Evolutionary conservation across 2,797 vertebrate species (phyloP), one percentile per base, ranked within the genome.

Genomic region (Clarias platycephalus): DNA sequence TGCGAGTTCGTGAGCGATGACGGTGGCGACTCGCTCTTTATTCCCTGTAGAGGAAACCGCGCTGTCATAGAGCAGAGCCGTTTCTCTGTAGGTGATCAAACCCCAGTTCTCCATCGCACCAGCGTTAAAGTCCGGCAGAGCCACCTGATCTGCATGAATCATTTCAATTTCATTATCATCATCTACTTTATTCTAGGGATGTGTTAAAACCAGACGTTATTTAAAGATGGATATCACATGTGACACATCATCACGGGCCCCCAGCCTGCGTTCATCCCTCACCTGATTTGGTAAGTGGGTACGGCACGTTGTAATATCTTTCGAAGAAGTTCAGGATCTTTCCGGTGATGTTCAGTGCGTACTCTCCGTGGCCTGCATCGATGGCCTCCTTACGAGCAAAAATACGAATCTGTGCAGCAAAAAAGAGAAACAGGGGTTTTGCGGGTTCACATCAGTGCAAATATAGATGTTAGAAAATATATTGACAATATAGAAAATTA

Each of bases 241-340:
- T 37, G 22, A n/a, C n/a, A n/a, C n/a, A n/a, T 64, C 63, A 28
- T 28, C 63, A 64, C 22, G 1, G 34, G 4, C 44, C 2, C 37
- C 1, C 18, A 68, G 26, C 13, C 16, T 34, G 53, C 4, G 22
- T 8, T 13, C 4, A 66, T 22, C 37, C 53, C 94, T 93, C 90
- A 99, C 97, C 98, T 0, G 97, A 97, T 81, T 98, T 99, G 0
- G 88, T 83, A 16, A 99, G 95, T 0, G 98, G 98, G 88, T 99
- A 99, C 0, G 18, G 0, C 0, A 92, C 91, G 2, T 84, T 78
- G 79, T 97, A 99, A 90, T 97, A 95, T 0, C 0, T 0, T 64
- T 95, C 94, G 18, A 98, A 99, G 93, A 95, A 99, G 0, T 3
- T 86, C 5, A 99, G 95, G 90, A 99, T 98, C 64, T 16, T 82